phyloP scores from a whole-genome alignment of 2,888 invertebrate genomes.

The Drosophila pseudotalamancana region DNA sequence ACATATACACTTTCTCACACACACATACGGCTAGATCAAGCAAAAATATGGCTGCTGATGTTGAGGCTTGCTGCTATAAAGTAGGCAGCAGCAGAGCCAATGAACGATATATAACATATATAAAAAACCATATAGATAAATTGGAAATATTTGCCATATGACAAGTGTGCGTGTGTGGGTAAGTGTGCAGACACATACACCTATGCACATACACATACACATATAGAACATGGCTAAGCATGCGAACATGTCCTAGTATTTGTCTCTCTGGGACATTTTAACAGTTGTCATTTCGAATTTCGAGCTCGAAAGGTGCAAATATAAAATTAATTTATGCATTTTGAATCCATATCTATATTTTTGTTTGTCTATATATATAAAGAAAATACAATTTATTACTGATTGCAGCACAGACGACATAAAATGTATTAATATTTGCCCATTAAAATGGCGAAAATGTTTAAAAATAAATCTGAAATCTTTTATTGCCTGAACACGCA shows the following conservation, averaged over 20 bases:
- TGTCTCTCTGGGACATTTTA: constrained; percentile 46
- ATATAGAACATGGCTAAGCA: constrained; percentile 28
- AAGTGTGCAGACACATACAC: not conserved
- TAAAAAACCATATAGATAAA: constrained; percentile 63
- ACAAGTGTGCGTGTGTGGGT: constrained; percentile 33
- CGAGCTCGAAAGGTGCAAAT: constrained; percentile 73
- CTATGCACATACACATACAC: constrained; percentile 8
- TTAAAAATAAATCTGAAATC: constrained; percentile 62
- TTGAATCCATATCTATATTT: constrained; percentile 18
- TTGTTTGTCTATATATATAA: constrained; percentile 20
- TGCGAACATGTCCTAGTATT: constrained; percentile 26
- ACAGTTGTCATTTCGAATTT: constrained; percentile 75
- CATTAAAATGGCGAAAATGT: constrained; percentile 55
- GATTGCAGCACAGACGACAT: constrained; percentile 61
- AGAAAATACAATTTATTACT: constrained; percentile 74
- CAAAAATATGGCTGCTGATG: constrained; percentile 62
- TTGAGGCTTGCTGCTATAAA: constrained; percentile 47
- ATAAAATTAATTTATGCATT: constrained; percentile 37
- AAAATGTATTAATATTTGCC: constrained; percentile 72
- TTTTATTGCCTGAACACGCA: constrained; percentile 52
- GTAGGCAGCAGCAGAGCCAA: constrained; percentile 58
- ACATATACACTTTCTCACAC: constrained; percentile 19
- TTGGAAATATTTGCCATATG: constrained; percentile 72
- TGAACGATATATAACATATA: constrained; percentile 69
- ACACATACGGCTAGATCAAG: constrained; percentile 43